Conservation (phyloP, 2,888 invertebrate species). For the Balanococcus diminutus region DNA sequence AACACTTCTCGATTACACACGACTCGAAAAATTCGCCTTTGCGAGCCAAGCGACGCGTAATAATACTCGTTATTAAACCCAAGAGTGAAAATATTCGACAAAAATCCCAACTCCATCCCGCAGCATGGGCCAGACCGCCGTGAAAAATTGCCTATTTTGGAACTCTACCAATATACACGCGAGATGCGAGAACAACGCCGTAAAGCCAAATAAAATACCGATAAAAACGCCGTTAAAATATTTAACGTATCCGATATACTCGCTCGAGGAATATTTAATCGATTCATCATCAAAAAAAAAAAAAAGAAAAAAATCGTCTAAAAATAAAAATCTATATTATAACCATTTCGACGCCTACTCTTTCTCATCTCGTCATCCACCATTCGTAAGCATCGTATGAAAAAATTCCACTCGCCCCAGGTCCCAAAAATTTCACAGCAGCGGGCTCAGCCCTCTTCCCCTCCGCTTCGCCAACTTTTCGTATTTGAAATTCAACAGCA, state of each 20-base stretch:
- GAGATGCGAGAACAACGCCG: neutral
- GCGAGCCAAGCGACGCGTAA: neutral
- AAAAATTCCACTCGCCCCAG: neutral
- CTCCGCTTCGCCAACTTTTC: neutral
- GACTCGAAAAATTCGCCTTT: neutral
- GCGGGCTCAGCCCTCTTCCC: neutral
- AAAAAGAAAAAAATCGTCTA: neutral
- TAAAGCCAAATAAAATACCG: slow-evolving; percentile 1
- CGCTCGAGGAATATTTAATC: neutral
- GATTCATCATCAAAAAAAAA: neutral
- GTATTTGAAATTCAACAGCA: neutral
- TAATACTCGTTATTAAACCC: neutral
- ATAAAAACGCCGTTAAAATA: slow-evolving; percentile 18
- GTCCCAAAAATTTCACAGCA: neutral
- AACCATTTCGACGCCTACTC: neutral
- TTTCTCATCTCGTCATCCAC: neutral
- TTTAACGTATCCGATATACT: neutral
- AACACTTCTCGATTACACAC: neutral
- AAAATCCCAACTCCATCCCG: neutral
- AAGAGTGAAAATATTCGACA: neutral
- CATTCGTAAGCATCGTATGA: neutral
- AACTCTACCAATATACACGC: slow-evolving; percentile 18
- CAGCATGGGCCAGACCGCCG: neutral
- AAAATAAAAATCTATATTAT: neutral
- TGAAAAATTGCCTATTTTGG: slow-evolving; percentile 21